Percentiles rank a stretch among this genome's conserved stretches.
phyloP scores from a whole-genome alignment of 2,113 vertebrate species.

The Candoia aspera region DNA sequence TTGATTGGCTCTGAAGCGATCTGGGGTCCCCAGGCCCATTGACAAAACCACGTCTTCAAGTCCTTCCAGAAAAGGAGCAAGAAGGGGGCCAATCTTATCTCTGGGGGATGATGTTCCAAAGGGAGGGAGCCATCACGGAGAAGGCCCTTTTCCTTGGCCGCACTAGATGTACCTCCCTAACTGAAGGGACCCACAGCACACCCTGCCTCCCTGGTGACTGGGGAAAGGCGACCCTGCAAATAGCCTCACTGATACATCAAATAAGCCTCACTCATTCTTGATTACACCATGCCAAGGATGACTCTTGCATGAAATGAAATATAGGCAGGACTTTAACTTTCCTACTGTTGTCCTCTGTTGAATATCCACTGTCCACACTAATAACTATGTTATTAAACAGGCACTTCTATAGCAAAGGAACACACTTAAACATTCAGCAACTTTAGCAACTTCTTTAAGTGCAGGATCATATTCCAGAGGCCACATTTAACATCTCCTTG shows the following conservation, averaged over 20 bases:
- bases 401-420: not conserved
- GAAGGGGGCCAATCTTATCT: too few relatives aligned
- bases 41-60: too few relatives aligned
- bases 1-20: too few relatives aligned
- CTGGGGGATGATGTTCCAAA: too few relatives aligned
- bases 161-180: too few relatives aligned
- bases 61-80: too few relatives aligned
- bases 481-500: slow-evolving; percentile 36
- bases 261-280: not conserved
- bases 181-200: too few relatives aligned
- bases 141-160: too few relatives aligned
- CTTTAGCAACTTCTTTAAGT: slow-evolving; percentile 30
- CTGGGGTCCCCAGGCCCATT: too few relatives aligned
- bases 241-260: not conserved
- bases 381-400: not conserved
- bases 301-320: not conserved
- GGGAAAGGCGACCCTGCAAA: too few relatives aligned
- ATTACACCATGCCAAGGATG: not conserved
- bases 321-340: not conserved
- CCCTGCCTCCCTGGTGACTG: too few relatives aligned
- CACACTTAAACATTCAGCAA: slow-evolving; percentile 34
- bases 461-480: slow-evolving; percentile 12
- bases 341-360: not conserved
- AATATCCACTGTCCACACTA: fast-evolving
- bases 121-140: too few relatives aligned